phyloP scores from a whole-genome alignment of 2,113 vertebrate species.

The Corvus moneduloides region DNA sequence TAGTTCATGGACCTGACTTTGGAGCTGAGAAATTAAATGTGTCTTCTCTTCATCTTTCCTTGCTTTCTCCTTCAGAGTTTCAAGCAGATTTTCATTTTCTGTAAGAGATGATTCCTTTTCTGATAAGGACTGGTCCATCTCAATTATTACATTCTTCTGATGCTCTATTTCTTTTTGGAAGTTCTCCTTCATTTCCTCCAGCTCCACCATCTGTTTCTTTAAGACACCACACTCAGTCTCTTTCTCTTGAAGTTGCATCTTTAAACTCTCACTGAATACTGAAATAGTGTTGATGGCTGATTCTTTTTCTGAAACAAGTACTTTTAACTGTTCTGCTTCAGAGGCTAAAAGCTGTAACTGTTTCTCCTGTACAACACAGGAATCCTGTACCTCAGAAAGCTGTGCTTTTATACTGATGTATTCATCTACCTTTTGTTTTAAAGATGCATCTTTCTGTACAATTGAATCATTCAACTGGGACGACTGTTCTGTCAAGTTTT shows the following conservation, averaged over 20 bases:
- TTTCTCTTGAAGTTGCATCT: conserved; percentile 65
- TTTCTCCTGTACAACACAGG: conserved; percentile 45
- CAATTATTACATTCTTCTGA: conserved; percentile 59
- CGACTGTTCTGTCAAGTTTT: conserved; percentile 37
- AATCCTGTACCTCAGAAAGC: conserved; percentile 68
- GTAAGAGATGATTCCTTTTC: conserved; percentile 65
- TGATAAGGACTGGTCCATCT: conserved; percentile 52
- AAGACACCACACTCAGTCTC: conserved; percentile 72
- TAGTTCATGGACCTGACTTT: conserved; percentile 52
- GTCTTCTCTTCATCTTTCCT: conserved; percentile 67
- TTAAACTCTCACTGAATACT: conserved; percentile 59
- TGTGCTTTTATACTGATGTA: conserved; percentile 53
- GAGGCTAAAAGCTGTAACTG: conserved; percentile 64
- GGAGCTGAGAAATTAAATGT: conserved; percentile 65
- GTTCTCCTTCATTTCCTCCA: conserved; percentile 66
- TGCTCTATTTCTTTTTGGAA: conserved; percentile 61
- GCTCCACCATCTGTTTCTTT: conserved; percentile 68
- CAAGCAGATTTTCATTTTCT: conserved; percentile 59
- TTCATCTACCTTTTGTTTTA: conserved; percentile 72
- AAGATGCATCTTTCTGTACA: conserved; percentile 66
- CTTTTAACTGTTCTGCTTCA: conserved; percentile 69
- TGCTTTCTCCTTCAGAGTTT: conserved; percentile 66
- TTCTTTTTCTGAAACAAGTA: conserved; percentile 74
- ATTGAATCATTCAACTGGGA: conserved; percentile 58
- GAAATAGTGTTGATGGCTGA: conserved; percentile 31